A percentile compares a stretch with the other conserved stretches of the same genome.
Evolutionary conservation across 2,797 vertebrate species (phyloP).

Genomic region (Myripristis jacobus): DNA sequence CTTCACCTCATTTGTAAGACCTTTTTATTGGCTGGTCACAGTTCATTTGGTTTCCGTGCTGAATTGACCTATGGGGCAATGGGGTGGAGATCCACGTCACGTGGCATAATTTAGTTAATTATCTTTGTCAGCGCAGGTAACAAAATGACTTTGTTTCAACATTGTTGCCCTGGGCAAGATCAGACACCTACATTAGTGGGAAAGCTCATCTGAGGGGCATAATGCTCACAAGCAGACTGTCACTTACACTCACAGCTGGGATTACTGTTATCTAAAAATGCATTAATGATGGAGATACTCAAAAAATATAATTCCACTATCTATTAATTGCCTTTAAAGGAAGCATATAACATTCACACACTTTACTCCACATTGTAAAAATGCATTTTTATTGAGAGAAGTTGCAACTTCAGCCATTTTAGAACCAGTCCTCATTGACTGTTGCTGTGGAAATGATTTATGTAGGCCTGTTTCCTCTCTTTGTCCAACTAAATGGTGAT

Average conservation of each 20-base stretch:
- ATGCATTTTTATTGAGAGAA: background rate
- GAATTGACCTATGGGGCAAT: background rate
- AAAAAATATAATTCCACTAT: background rate
- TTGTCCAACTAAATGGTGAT: conserved; percentile 24
- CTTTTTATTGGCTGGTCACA: background rate
- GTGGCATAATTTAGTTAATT: conserved; percentile 1
- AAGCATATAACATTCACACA: background rate
- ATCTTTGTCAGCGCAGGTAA: conserved; percentile 5
- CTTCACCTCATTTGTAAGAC: background rate
- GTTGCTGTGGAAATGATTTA: background rate
- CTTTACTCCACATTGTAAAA: background rate
- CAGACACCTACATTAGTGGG: background rate
- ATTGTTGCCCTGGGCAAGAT: background rate
- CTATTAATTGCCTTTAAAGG: background rate
- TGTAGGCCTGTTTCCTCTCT: conserved; percentile 9
- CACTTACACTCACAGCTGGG: background rate
- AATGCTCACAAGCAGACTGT: background rate
- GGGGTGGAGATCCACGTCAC: background rate
- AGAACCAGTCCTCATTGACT: background rate
- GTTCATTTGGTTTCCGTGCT: conserved; percentile 3
- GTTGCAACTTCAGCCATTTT: conserved; percentile 5
- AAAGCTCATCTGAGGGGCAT: background rate
- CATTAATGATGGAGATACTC: background rate
- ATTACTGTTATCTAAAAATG: background rate
- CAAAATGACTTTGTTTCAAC: background rate